Conservation (phyloP, 1,140 invertebrate genomes). For the Doryteuthis pealeii region DNA sequence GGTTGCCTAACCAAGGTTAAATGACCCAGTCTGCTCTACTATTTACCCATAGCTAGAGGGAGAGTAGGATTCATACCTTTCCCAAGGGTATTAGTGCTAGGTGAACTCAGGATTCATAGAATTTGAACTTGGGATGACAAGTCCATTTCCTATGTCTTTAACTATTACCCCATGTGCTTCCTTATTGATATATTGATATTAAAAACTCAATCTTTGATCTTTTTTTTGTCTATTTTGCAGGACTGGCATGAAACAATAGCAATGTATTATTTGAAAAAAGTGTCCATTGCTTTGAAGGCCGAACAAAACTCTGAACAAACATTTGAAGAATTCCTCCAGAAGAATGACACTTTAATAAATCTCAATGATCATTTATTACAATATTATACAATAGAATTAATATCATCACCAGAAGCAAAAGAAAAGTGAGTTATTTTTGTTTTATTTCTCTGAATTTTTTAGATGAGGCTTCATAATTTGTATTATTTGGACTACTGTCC, state of each 20-base stretch:
- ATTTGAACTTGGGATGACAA: too few species aligned
- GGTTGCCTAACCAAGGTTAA: too few species aligned
- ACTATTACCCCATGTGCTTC: too few species aligned
- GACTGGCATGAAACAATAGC: conserved; percentile 57
- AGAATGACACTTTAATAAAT: conserved; percentile 23
- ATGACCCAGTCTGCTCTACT: too few species aligned
- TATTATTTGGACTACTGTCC: too few species aligned
- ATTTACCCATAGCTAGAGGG: too few species aligned
- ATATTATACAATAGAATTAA: not conserved
- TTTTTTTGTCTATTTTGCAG: not conserved
- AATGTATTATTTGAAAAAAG: conserved; percentile 52
- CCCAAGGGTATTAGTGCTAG: too few species aligned
- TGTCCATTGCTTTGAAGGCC: conserved; percentile 43
- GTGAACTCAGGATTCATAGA: too few species aligned
- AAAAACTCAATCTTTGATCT: too few species aligned
- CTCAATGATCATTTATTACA: not conserved
- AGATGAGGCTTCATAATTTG: not conserved
- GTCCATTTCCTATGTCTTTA: too few species aligned
- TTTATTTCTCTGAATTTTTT: not conserved
- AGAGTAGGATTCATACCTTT: too few species aligned
- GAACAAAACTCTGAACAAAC: conserved; percentile 21
- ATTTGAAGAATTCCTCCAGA: conserved; percentile 50
- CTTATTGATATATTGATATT: too few species aligned
- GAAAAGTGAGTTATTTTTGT: not conserved
- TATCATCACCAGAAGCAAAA: not conserved